Base-by-base conservation (phyloP, 2,797 vertebrate genomes). In the Eupleurogrammus muticus region DNA sequence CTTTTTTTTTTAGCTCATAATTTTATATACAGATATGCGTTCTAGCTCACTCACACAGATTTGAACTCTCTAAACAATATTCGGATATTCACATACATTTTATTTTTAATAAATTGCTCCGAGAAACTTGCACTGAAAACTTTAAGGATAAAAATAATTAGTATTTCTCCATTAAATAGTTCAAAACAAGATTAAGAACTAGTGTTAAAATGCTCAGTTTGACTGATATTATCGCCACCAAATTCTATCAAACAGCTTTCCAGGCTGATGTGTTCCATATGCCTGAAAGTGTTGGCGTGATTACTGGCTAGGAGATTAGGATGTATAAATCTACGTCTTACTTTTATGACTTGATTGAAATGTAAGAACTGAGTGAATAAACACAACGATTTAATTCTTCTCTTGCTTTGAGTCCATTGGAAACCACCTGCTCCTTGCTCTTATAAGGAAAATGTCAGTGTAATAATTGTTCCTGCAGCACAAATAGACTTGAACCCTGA, bases 1-100 rank as follows among this genome's bases (percentile, higher is more conserved):
- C n/a, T n/a, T n/a, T n/a, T n/a, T n/a, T n/a, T n/a, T n/a, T n/a
- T n/a, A n/a, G n/a, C n/a, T n/a, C n/a, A n/a, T n/a, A n/a, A 69
- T 81, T 73, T 85, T 63, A 72, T n/a, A n/a, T 53, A 34, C 66
- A 70, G 75, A 79, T 85, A 68, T n/a, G n/a, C n/a, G n/a, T n/a
- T n/a, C 40, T 54, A 66, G 28, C 36, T 66, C 50, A 46, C 40
- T 24, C 42, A 24, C 14, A 11, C 19, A 46, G 2, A 20, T 40
- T 52, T 42, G 1, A 51, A 65, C 28, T 54, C 17, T 13, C 13
- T 9, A 10, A 7, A 23, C 6, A 47, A 34, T 17, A 44, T 46
- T 16, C 2, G n/a, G 20, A 69, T 35, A 44, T 59, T 70, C 0
- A 49, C 50, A 52, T 36, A 7, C n/a, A 51, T 40, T 14, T 40